Percentiles rank a stretch among this genome's conserved stretches.
These are phyloP conservation scores for Fukomys damarensis DNA, from an alignment of 2,113 vertebrate genomes.

Conservation along the genomic window DNA sequence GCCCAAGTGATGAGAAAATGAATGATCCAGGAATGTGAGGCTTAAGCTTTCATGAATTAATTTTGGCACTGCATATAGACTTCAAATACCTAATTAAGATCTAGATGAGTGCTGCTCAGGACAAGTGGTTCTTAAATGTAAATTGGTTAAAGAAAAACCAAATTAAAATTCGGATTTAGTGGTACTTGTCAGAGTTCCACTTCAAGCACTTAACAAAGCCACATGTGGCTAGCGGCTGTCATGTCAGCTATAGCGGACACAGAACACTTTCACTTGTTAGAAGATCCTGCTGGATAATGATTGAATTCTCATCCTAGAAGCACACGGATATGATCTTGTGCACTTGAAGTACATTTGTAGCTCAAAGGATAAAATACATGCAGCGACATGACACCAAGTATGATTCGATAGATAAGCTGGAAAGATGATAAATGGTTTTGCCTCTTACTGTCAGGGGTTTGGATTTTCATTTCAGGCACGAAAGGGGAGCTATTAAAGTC, in stretches of 20 bases:
- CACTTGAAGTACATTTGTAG: not conserved
- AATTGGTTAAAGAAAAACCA: not conserved
- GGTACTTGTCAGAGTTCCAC: not conserved
- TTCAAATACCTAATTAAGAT: not conserved
- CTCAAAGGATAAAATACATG: not conserved
- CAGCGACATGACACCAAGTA: fast-evolving
- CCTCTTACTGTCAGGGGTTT: not conserved
- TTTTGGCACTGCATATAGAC: not conserved
- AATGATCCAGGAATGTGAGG: not conserved
- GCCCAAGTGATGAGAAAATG: not conserved
- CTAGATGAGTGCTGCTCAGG: not conserved
- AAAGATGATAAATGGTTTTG: not conserved
- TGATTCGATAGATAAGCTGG: not conserved
- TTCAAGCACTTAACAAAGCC: not conserved
- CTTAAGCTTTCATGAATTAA: not conserved
- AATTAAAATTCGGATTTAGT: not conserved
- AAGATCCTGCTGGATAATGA: not conserved
- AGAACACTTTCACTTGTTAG: not conserved
- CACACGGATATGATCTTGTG: not conserved
- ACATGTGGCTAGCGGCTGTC: not conserved
- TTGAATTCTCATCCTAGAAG: not conserved
- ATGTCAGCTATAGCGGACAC: not conserved
- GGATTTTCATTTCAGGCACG: not conserved
- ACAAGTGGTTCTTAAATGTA: not conserved
- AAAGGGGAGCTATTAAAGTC: not conserved